Conservation (phyloP, 2,888 invertebrate genomes). For the Diarsia brunnea region DNA sequence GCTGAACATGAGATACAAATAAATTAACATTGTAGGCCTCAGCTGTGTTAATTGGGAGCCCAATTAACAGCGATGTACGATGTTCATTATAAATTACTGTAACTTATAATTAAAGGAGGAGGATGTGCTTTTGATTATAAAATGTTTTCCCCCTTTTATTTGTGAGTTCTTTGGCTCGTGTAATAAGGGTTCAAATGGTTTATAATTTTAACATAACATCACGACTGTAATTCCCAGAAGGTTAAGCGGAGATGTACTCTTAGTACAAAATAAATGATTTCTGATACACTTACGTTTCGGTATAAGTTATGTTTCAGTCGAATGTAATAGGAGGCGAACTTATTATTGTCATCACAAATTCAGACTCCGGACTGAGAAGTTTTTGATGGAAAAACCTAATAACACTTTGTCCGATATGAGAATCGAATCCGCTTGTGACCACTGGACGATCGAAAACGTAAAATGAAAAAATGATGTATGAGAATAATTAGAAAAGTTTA, state of each 20-base stretch:
- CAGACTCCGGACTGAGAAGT: not conserved
- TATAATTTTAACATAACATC: not conserved
- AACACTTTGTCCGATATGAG: not conserved
- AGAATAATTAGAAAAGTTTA: slow-evolving; percentile 6
- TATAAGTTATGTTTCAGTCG: not conserved
- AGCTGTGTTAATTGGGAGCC: slow-evolving; percentile 30
- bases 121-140: not conserved
- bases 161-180: not conserved
- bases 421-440: not conserved
- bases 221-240: not conserved
- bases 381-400: not conserved
- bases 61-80: slow-evolving; percentile 25
- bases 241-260: not conserved
- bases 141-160: not conserved
- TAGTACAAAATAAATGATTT: too few species aligned
- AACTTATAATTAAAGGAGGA: slow-evolving; percentile 2
- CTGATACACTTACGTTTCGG: too few species aligned
- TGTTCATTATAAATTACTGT: slow-evolving; percentile 18
- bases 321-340: not conserved
- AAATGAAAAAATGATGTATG: slow-evolving; percentile 1
- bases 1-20: slow-evolving; percentile 30
- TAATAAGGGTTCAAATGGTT: not conserved
- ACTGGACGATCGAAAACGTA: not conserved
- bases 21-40: slow-evolving; percentile 32
- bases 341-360: not conserved